Percentiles rank a stretch among this genome's conserved stretches.
Conservation (phyloP, 2,113 vertebrate genomes). For the Stegostoma tigrinum region DNA sequence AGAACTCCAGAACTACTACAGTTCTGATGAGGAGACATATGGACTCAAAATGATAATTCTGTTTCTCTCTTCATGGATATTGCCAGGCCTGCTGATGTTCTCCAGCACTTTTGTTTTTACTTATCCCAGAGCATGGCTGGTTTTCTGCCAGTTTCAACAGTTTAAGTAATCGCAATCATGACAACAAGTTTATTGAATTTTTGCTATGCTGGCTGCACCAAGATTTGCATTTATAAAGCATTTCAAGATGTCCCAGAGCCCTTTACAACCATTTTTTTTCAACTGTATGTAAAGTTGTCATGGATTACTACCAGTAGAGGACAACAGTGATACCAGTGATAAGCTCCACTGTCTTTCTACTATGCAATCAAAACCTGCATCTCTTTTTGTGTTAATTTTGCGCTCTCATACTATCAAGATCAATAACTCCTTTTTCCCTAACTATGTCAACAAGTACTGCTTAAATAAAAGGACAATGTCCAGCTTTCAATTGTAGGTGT, state of each 20-base stretch:
- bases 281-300: not conserved
- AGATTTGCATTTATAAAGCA: not conserved
- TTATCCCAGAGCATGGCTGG: too few relatives aligned
- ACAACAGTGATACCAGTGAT: not conserved
- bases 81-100: too few relatives aligned
- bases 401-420: not conserved
- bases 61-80: too few relatives aligned
- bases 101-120: too few relatives aligned
- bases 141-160: not conserved
- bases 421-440: not conserved
- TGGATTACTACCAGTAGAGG: not conserved
- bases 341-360: not conserved
- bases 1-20: too few relatives aligned
- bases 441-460: too few relatives aligned
- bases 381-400: not conserved
- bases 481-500: not conserved
- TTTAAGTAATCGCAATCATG: not conserved
- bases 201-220: not conserved
- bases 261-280: not conserved
- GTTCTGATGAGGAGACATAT: too few relatives aligned
- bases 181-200: not conserved
- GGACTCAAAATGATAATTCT: too few relatives aligned
- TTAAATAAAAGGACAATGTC: not conserved
- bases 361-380: not conserved
- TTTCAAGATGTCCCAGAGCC: not conserved